Evolutionary conservation across 1,140 invertebrate genomes (phyloP), one percentile per base, ranked within the genome.

Genomic region (Vanessa tameamea): DNA sequence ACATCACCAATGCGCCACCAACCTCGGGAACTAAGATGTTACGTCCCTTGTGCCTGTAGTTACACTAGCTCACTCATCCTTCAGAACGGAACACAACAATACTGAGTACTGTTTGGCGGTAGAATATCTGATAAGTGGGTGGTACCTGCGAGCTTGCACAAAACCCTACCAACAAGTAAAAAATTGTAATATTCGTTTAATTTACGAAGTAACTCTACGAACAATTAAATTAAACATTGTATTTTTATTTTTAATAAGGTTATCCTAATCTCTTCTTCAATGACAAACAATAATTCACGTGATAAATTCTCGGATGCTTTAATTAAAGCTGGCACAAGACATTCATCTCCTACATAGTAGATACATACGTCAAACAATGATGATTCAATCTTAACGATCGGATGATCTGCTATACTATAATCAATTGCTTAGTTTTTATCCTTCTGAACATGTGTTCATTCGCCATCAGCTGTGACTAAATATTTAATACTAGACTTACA

Each of bases 221-320:
- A 31, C 26, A 31, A 31, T 31, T 31, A 31, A 31, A 31, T 31
- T 31, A 31, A 31, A 31, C 20, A 20, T 20, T 20, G 20, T 20
- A 20, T 20, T 20, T 20, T 20, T 20, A n/a, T n/a, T n/a, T n/a
- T n/a, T n/a, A n/a, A n/a, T 48, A 51, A 47, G 13, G 43, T 47
- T 59, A 15, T 53, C 53, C 23, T 70, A 64, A 70, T 65, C 53
- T 76, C 50, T 68, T 55, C 59, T 63, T 72, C 65, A 69, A 69
- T 78, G 69, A 50, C 50, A 65, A 75, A 78, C 75, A 69, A 78
- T 78, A 72, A 51, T 20, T 20, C 12, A 20, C 26, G 66, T 55
- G 76, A 72, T 78, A 78, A 75, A 75, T 74, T 64, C 55, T 71
- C 53, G 26, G n/a, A 50, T 51, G 72, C 68, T 48, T 72, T 69